phyloP scores from a whole-genome alignment of 2,113 vertebrate genomes.

The Coregonus clupeaformis region DNA sequence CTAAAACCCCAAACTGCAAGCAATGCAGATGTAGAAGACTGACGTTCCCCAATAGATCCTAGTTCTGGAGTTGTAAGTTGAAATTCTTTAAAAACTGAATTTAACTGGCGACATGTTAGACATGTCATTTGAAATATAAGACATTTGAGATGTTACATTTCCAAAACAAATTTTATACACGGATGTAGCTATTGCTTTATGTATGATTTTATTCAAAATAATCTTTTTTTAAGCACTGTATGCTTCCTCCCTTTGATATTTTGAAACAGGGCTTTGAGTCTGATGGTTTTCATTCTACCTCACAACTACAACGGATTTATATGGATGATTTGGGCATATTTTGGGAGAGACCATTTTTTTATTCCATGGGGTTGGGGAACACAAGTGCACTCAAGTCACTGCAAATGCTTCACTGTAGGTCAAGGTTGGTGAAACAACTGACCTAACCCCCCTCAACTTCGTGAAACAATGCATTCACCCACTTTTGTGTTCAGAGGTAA shows the following conservation, averaged over 20 bases:
- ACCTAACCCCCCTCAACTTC: neutral
- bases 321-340: slow-evolving; percentile 24
- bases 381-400: slow-evolving; percentile 21
- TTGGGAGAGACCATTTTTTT: neutral
- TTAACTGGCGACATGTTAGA: neutral
- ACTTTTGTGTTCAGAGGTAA: slow-evolving; percentile 29
- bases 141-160: slow-evolving; percentile 50
- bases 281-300: slow-evolving; percentile 49
- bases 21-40: no score
- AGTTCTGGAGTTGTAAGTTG: neutral
- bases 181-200: slow-evolving; percentile 18
- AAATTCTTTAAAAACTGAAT: neutral
- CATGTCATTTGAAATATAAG: slow-evolving; percentile 36
- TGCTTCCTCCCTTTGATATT: neutral
- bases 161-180: slow-evolving; percentile 1
- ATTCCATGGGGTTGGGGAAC: neutral
- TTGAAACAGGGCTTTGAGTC: slow-evolving; percentile 13
- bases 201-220: neutral
- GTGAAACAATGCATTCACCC: slow-evolving; percentile 45
- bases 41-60: neutral
- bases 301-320: slow-evolving; percentile 36
- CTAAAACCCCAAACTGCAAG: no score
- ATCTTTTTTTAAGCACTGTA: slow-evolving; percentile 11
- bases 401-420: slow-evolving; percentile 21
- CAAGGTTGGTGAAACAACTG: slow-evolving; percentile 10